Conservation (phyloP, 2,797 vertebrate species). For the Onychomys torridus region DNA sequence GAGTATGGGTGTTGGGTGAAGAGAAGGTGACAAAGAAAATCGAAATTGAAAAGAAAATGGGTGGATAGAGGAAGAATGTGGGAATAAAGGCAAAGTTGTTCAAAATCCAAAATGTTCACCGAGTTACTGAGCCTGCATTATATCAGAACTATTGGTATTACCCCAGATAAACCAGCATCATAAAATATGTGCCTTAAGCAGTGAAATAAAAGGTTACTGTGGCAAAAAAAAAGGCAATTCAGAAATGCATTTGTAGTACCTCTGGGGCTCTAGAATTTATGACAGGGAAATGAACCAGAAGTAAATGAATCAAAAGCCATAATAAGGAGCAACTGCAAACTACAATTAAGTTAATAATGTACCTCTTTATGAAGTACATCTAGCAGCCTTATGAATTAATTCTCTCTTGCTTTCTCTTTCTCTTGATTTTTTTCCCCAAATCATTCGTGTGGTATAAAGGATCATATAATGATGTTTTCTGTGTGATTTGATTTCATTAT, state of each 20-base stretch:
- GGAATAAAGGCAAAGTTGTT: neutral
- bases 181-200: conserved; percentile 62
- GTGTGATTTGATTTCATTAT: conserved; percentile 9
- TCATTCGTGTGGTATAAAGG: conserved; percentile 29
- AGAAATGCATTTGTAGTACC: conserved; percentile 55
- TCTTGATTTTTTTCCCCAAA: neutral
- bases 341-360: conserved; percentile 73
- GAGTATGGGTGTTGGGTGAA: neutral
- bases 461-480: conserved; percentile 46
- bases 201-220: conserved; percentile 71
- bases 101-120: conserved; percentile 35
- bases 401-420: neutral
- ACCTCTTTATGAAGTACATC: conserved; percentile 66
- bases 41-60: neutral
- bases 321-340: conserved; percentile 48
- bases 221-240: conserved; percentile 67
- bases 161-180: conserved; percentile 59
- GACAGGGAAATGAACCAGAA: conserved; percentile 71
- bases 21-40: neutral
- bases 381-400: conserved; percentile 68
- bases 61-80: neutral
- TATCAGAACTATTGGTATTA: conserved; percentile 59
- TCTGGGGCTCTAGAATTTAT: conserved; percentile 70
- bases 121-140: conserved; percentile 24
- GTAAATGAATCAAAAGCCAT: conserved; percentile 75